A percentile compares a stretch with the other conserved stretches of the same genome.
phyloP scores from a whole-genome alignment of 2,888 invertebrate genomes.

The Zygogramma bicolorata region DNA sequence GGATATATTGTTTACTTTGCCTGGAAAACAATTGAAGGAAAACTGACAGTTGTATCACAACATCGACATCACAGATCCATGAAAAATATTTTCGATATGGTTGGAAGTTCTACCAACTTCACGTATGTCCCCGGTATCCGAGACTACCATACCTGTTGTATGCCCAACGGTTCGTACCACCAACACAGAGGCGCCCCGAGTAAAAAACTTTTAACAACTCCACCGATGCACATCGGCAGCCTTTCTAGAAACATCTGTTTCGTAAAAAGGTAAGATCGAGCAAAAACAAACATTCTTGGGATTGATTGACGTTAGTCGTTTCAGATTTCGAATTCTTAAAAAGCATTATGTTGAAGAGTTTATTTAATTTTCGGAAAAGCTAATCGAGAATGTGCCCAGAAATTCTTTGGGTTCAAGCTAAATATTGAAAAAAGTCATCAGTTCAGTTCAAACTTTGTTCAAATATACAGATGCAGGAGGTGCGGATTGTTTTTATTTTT shows the following conservation, averaged over 20 bases:
- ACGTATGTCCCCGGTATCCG: neutral
- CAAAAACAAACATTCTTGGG: neutral
- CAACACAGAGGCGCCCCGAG: conserved; percentile 30
- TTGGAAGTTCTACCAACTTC: neutral
- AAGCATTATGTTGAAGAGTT: conserved; percentile 1
- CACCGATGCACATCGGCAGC: conserved; percentile 1
- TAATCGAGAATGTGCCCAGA: neutral
- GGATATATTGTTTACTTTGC: too few species aligned
- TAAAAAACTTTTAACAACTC: conserved; percentile 14
- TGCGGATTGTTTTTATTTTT: too few species aligned
- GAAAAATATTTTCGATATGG: too few species aligned
- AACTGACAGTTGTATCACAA: too few species aligned
- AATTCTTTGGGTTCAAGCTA: neutral
- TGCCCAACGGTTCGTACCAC: conserved; percentile 17
- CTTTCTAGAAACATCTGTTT: conserved; percentile 21
- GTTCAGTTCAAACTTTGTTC: neutral
- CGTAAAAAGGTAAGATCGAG: neutral
- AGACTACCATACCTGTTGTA: conserved; percentile 23
- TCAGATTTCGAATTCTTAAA: conserved; percentile 1
- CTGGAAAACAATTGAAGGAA: too few species aligned
- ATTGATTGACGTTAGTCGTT: neutral
- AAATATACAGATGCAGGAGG: too few species aligned
- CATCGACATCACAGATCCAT: too few species aligned
- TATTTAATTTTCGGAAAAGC: conserved; percentile 6
- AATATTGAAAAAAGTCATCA: neutral